These are phyloP conservation scores for Stenotaenia linearis DNA, from an alignment of 2,888 invertebrate genomes.

Conservation along the genomic window DNA sequence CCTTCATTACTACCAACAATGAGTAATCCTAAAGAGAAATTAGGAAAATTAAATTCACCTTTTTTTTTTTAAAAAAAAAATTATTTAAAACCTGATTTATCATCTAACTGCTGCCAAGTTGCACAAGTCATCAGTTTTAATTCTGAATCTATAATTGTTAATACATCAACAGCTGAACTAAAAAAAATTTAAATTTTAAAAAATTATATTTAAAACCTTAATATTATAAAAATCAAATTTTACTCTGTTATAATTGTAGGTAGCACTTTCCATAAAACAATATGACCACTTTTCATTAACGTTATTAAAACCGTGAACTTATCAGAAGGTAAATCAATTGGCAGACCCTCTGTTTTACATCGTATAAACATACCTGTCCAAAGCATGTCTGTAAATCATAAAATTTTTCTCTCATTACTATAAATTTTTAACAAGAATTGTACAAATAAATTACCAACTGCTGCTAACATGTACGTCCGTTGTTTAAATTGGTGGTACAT, in stretches of 20 bases:
- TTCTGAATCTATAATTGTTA: neutral
- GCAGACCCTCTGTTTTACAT: neutral
- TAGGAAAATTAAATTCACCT: too few relatives aligned
- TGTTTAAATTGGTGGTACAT: neutral
- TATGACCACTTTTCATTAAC: slow-evolving; percentile 18
- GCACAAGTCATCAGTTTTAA: neutral
- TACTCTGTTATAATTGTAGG: neutral
- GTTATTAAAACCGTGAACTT: neutral
- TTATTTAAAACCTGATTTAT: slow-evolving; percentile 1
- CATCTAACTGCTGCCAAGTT: neutral
- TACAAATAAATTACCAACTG: neutral
- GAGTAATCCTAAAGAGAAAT: neutral
- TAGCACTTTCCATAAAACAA: slow-evolving; percentile 16
- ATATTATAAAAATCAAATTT: neutral
- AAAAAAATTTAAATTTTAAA: neutral
- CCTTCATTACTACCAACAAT: neutral
- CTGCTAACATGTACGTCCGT: neutral
- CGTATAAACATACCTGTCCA: neutral
- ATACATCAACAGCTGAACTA: neutral
- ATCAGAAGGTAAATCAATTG: neutral
- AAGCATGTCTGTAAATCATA: slow-evolving; percentile 2
- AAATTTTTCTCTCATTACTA: too few relatives aligned
- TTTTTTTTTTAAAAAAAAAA: too few relatives aligned
- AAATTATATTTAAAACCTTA: neutral
- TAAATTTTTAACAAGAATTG: too few relatives aligned